A percentile compares a stretch with the other conserved stretches of the same genome.
These are phyloP conservation scores for Gymnosoma rotundatum DNA, from an alignment of 2,888 invertebrate genomes.

Conservation along the genomic window DNA sequence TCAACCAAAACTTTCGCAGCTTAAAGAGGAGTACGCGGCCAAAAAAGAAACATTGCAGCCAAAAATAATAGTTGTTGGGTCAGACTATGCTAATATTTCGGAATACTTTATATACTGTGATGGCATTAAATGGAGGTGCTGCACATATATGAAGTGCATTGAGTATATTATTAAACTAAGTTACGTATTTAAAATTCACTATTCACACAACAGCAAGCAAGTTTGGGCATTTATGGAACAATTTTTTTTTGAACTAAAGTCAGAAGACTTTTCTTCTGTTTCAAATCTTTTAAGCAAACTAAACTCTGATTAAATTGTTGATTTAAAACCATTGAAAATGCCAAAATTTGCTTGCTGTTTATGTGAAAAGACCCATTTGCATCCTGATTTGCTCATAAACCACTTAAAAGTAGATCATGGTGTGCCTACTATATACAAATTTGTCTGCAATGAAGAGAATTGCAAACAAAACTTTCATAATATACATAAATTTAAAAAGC, in stretches of 20 bases:
- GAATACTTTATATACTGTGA: constrained; percentile 56
- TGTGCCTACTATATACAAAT: constrained; percentile 27
- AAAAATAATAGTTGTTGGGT: constrained; percentile 53
- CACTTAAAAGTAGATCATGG: constrained; percentile 23
- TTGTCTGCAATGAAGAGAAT: constrained; percentile 55
- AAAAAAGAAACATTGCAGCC: constrained; percentile 50
- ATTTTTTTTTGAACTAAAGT: constrained; percentile 53
- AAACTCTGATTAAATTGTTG: constrained; percentile 41
- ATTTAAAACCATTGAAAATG: constrained; percentile 50
- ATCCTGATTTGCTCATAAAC: constrained; percentile 45
- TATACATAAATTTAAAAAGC: constrained; percentile 48
- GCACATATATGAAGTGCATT: constrained; percentile 54
- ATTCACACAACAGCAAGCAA: constrained; percentile 51
- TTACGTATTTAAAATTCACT: constrained; percentile 54
- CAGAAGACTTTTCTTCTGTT: constrained; percentile 53
- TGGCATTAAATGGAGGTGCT: constrained; percentile 57
- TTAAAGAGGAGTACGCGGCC: constrained; percentile 42
- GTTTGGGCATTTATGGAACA: constrained; percentile 47
- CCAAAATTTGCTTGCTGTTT: constrained; percentile 56
- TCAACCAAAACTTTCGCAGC: constrained; percentile 43
- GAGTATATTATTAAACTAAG: constrained; percentile 53
- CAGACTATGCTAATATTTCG: constrained; percentile 47
- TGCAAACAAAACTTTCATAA: constrained; percentile 55
- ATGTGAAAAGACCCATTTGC: constrained; percentile 44
- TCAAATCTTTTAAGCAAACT: constrained; percentile 58